Percentiles rank a stretch among this genome's conserved stretches.
These are phyloP conservation scores for Stenoptilia bipunctidactyla DNA, from an alignment of 2,888 invertebrate species.

Conservation along the genomic window DNA sequence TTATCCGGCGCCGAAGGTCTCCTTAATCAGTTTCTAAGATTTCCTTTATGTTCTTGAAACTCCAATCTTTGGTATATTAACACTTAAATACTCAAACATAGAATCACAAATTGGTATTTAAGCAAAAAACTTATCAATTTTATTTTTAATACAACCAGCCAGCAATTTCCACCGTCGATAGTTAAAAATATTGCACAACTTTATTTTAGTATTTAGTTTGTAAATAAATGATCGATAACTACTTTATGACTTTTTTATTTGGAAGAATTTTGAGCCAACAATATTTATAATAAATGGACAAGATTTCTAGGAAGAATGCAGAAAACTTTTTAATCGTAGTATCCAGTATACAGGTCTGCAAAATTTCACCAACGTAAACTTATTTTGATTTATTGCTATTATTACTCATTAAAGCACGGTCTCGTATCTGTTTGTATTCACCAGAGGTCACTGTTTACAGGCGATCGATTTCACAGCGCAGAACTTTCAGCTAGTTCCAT, in stretches of 20 bases:
- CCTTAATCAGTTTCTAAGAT: not conserved
- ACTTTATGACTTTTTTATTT: constrained; percentile 8
- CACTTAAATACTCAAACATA: no score
- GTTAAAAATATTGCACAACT: not conserved
- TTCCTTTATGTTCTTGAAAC: not conserved
- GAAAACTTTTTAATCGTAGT: no score
- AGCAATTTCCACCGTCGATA: not conserved
- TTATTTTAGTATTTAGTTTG: not conserved
- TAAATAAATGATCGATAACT: no score
- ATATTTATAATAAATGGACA: not conserved
- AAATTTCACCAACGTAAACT: no score
- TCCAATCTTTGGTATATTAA: not conserved
- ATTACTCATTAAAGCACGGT: no score
- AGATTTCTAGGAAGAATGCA: not conserved
- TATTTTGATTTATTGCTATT: no score
- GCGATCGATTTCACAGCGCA: constrained; percentile 33
- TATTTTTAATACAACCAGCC: not conserved
- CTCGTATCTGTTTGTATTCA: constrained; percentile 11
- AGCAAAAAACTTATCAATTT: no score
- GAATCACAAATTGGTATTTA: no score
- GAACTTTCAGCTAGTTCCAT: constrained; percentile 10
- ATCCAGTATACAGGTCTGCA: no score
- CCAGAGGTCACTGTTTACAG: constrained; percentile 41
- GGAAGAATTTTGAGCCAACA: constrained; percentile 25
- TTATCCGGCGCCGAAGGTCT: not conserved